Percentiles rank a stretch among this genome's conserved stretches.
phyloP scores from a whole-genome alignment of 1,140 invertebrate genomes.

The Heliconius nattereri region DNA sequence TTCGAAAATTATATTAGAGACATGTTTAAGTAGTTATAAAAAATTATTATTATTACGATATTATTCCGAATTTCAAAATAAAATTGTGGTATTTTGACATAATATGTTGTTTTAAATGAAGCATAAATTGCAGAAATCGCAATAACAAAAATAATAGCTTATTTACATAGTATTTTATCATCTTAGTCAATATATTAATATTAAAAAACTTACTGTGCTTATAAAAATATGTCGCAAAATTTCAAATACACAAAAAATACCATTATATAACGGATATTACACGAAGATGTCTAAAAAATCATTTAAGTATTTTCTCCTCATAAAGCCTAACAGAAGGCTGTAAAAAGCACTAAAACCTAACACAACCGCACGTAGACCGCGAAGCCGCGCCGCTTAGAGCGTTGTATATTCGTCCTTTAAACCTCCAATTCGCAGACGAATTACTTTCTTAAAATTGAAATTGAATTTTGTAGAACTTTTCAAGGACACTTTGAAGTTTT shows the following conservation, averaged over 20 bases:
- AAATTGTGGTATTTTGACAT: too few species aligned
- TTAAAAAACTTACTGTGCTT: background rate
- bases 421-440: background rate
- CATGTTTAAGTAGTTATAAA: background rate
- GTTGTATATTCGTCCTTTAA: constrained; percentile 15
- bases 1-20: background rate
- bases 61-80: too few species aligned
- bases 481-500: constrained; percentile 16
- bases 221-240: background rate
- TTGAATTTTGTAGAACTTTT: constrained; percentile 28
- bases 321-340: background rate
- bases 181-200: background rate
- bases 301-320: background rate
- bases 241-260: background rate
- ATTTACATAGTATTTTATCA: too few species aligned
- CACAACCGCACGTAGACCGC: constrained; percentile 8
- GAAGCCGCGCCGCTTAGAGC: constrained; percentile 4
- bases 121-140: too few species aligned
- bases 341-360: constrained; percentile 8
- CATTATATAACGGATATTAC: background rate
- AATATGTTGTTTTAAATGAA: too few species aligned
- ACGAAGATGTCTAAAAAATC: background rate
- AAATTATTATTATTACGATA: too few species aligned
- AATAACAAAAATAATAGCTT: too few species aligned
- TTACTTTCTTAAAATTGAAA: constrained; percentile 22